These are phyloP conservation scores for Tinamus guttatus DNA, from an alignment of 2,113 vertebrate species.

Conservation along the genomic window DNA sequence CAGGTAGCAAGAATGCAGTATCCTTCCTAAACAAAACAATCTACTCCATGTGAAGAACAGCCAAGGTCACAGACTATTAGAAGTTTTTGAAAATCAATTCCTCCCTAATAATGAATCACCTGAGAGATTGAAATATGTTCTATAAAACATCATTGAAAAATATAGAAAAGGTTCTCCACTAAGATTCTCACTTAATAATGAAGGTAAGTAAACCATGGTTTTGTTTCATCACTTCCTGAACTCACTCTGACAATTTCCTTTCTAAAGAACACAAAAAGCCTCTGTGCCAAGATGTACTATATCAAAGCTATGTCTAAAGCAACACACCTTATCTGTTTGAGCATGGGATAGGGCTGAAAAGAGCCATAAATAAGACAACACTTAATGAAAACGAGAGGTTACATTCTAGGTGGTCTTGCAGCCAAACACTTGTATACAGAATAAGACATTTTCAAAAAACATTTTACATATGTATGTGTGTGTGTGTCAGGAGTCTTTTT, in stretches of 20 bases:
- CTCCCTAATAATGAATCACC: not conserved
- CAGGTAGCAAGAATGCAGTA: not conserved
- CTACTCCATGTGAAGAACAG: not conserved
- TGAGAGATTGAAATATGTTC: not conserved
- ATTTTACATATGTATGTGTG: no score
- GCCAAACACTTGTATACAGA: not conserved
- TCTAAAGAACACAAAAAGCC: not conserved
- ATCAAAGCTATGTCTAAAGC: not conserved
- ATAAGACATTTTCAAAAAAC: not conserved
- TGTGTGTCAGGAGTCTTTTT: not conserved
- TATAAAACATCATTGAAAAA: not conserved
- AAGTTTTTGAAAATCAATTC: not conserved
- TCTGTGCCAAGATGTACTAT: rapidly evolving
- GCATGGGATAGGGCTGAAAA: not conserved
- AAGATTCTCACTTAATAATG: not conserved
- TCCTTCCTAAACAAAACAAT: not conserved
- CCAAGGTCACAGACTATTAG: not conserved
- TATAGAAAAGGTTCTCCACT: not conserved
- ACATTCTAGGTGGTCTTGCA: not conserved
- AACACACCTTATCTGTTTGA: not conserved
- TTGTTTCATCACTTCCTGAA: not conserved
- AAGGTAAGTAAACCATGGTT: not conserved
- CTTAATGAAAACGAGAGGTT: not conserved
- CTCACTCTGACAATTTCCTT: not conserved
- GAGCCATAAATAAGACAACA: not conserved